Evolutionary conservation across 2,797 vertebrate species (phyloP).

Genomic region (Diplodus puntazzo): DNA sequence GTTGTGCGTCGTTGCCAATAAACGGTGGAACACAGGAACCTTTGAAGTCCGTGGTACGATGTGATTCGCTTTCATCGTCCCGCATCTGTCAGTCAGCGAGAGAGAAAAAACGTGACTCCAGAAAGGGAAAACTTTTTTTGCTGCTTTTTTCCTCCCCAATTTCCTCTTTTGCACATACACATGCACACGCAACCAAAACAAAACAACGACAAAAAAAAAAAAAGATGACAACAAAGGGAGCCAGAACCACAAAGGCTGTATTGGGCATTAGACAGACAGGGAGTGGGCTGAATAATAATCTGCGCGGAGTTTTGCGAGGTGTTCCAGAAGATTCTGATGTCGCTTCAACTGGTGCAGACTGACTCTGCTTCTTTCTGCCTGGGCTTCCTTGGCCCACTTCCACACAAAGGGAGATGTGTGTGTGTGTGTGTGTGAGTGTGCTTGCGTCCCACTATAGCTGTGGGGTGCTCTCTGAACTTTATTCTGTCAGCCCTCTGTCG

Average conservation of each 20-base stretch:
- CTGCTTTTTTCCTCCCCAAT: slow-evolving; percentile 40
- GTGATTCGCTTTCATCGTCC: slow-evolving; percentile 78
- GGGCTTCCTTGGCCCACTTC: slow-evolving; percentile 62
- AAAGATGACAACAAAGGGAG: slow-evolving; percentile 59
- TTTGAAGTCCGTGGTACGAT: slow-evolving; percentile 76
- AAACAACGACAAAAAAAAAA: slow-evolving; percentile 37
- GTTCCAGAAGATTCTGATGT: slow-evolving; percentile 65
- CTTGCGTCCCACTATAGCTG: slow-evolving; percentile 54
- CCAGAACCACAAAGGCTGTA: slow-evolving; percentile 49
- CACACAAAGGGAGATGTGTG: slow-evolving; percentile 46
- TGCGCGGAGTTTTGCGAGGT: slow-evolving; percentile 42
- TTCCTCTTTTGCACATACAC: slow-evolving; percentile 45
- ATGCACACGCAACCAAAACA: slow-evolving; percentile 34
- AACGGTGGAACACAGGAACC: slow-evolving; percentile 68
- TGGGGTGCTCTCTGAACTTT: slow-evolving; percentile 67
- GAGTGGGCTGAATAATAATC: slow-evolving; percentile 67
- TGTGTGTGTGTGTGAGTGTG: slow-evolving; percentile 17
- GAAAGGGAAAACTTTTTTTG: slow-evolving; percentile 70
- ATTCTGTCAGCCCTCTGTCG: slow-evolving; percentile 65
- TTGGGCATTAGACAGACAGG: slow-evolving; percentile 62
- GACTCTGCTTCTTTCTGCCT: slow-evolving; percentile 48
- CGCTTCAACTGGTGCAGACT: slow-evolving; percentile 41
- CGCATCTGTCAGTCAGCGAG: slow-evolving; percentile 73
- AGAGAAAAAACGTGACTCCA: slow-evolving; percentile 68
- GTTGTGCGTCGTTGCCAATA: slow-evolving; percentile 72